Evolutionary conservation across 92 coral and sea anemone species (phyloP).

Genomic region (Porites lobata): DNA sequence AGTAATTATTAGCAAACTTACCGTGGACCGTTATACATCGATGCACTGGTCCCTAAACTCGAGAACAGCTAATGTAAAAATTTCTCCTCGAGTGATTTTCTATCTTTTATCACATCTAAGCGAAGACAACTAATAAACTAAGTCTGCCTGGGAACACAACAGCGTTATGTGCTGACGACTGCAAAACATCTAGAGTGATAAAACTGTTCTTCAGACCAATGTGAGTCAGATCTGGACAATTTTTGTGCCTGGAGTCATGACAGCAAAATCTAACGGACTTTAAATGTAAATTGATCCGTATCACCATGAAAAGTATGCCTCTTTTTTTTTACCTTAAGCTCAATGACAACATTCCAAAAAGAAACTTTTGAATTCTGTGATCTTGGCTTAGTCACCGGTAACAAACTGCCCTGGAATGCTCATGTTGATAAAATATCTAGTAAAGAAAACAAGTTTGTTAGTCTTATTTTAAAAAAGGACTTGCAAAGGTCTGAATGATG

Average conservation of each 20-base stretch:
- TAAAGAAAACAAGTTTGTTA: conserved; percentile 20
- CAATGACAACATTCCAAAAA: conserved; percentile 26
- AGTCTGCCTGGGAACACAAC: background rate
- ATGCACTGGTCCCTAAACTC: too few relatives aligned
- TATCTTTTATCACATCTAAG: too few relatives aligned
- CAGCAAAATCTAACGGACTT: too few relatives aligned
- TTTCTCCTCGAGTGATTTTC: too few relatives aligned
- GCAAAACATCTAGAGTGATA: conserved; percentile 34
- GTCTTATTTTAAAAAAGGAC: conserved; percentile 40
- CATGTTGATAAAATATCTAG: too few relatives aligned
- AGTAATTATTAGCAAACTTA: too few relatives aligned
- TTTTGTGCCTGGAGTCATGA: background rate
- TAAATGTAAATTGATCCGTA: conserved; percentile 32
- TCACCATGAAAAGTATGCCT: conserved; percentile 47
- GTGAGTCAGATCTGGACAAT: conserved; percentile 11
- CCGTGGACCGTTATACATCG: too few relatives aligned
- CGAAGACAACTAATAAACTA: conserved; percentile 26
- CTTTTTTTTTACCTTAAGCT: background rate
- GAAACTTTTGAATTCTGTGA: conserved; percentile 28
- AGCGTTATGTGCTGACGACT: background rate
- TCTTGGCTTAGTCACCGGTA: background rate
- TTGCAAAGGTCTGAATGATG: conserved; percentile 44
- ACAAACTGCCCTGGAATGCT: conserved; percentile 33
- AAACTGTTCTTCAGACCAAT: conserved; percentile 22
- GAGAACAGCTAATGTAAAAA: too few relatives aligned